These are phyloP conservation scores for Agrochola circellaris DNA, from an alignment of 2,888 invertebrate genomes.

Conservation along the genomic window DNA sequence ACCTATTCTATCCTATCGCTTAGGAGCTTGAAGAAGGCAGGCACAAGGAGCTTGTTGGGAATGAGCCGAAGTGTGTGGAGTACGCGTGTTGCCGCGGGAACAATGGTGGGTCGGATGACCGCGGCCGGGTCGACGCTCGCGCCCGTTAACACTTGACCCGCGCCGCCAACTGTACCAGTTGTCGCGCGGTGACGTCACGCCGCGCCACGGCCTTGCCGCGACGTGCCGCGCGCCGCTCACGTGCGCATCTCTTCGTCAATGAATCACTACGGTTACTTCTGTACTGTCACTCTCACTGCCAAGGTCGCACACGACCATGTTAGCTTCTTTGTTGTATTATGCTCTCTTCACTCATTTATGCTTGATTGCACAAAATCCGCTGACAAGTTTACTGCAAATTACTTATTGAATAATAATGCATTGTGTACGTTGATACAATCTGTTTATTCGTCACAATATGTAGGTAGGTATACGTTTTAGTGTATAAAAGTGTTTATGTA, in stretches of 20 bases:
- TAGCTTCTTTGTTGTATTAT: slow-evolving; percentile 52
- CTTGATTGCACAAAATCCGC: slow-evolving; percentile 57
- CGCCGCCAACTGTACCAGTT: slow-evolving; percentile 24
- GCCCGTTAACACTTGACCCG: slow-evolving; percentile 28
- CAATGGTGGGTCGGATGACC: slow-evolving; percentile 49
- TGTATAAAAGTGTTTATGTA: slow-evolving; percentile 9
- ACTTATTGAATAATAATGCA: slow-evolving; percentile 41
- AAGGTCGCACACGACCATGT: slow-evolving; percentile 66
- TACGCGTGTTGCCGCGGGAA: slow-evolving; percentile 27
- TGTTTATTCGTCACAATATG: slow-evolving; percentile 18
- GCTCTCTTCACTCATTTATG: slow-evolving; percentile 40
- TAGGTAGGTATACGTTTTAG: slow-evolving; percentile 3
- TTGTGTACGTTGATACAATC: slow-evolving; percentile 30
- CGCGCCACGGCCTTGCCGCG: slow-evolving; percentile 33
- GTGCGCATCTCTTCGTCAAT: slow-evolving; percentile 52
- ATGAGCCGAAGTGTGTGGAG: not conserved
- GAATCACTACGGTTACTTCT: slow-evolving; percentile 51
- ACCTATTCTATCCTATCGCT: too few species aligned
- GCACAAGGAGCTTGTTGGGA: slow-evolving; percentile 1
- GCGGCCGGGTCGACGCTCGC: slow-evolving; percentile 49
- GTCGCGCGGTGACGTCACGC: slow-evolving; percentile 52
- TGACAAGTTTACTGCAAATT: slow-evolving; percentile 29
- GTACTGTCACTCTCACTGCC: slow-evolving; percentile 73
- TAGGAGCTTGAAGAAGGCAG: not conserved
- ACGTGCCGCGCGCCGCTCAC: slow-evolving; percentile 27